Evolutionary conservation across 2,113 vertebrate species (phyloP), one percentile per base, ranked within the genome.

Genomic region (Syngnathus typhle): DNA sequence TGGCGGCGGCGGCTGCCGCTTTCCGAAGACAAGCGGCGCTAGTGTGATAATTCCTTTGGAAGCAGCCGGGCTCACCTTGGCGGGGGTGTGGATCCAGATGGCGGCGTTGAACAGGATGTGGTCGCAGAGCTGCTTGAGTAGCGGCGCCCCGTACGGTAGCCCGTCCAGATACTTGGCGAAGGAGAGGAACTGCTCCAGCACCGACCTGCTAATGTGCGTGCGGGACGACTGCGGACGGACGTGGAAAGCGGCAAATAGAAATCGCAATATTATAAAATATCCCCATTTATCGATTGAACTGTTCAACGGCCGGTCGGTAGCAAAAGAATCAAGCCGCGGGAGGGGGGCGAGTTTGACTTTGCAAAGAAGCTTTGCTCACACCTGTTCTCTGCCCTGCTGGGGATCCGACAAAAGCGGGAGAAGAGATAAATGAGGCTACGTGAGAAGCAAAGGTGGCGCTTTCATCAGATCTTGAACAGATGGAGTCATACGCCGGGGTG

Each of bases 41-140:
- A 23, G 23, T 23, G 23, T 23, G 23, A 1, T 23, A 23, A 32
- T 32, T 32, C 27, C 27, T 32, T 32, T 32, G 0, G 27, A 32
- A 32, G 27, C 27, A 32, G 27, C 3, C 12, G 60, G 64, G 59
- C 87, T 87, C 76, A 98, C 97, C 93, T 98, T 98, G 74, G 95
- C 94, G 65, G 97, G 96, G 0, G 95, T 98, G 80, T 98, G 93
- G 87, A 99, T 98, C 97, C 97, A 99, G 88, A 99, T 98, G 82
- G 96, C 95, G 19, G 96, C 94, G 79, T 98, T 99, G 88, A 99
- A 98, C 80, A 99, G 91, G 78, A 98, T 93, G 71, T 99, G 97
- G 88, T 99, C 97, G 82, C 97, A 99, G 70, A 99, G 94, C 81
- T 99, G 97, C 78, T 98, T 98, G 68, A 99, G 81, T 38, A 99